These are phyloP conservation scores for Epinephelus cyanopodus DNA, from an alignment of 2,113 vertebrate species.

Conservation along the genomic window DNA sequence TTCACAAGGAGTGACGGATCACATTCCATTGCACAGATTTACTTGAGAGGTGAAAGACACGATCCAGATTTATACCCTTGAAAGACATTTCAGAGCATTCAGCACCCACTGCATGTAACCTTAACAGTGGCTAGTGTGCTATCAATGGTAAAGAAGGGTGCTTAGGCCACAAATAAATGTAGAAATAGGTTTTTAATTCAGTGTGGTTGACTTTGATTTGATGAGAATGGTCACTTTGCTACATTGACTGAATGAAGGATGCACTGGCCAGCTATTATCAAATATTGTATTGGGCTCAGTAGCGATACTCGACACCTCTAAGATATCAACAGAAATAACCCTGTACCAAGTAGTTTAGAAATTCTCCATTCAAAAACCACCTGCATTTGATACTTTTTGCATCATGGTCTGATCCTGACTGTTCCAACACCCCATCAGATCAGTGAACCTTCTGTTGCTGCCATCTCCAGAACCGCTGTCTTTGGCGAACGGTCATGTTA, in stretches of 20 bases:
- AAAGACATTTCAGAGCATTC: slow-evolving; percentile 40
- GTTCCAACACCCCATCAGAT: too few relatives aligned
- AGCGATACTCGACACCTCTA: too few relatives aligned
- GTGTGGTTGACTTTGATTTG: slow-evolving; percentile 38
- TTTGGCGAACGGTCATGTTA: too few relatives aligned
- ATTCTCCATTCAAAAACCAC: too few relatives aligned
- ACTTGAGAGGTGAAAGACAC: slow-evolving; percentile 34
- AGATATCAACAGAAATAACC: too few relatives aligned
- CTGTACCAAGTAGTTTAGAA: too few relatives aligned
- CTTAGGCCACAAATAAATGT: not conserved
- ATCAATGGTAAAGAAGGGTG: not conserved
- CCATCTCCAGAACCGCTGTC: too few relatives aligned
- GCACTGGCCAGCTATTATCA: not conserved
- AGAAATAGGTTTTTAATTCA: slow-evolving; percentile 7
- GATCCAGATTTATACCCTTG: slow-evolving; percentile 47
- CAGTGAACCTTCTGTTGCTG: too few relatives aligned
- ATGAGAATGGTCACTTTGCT: not conserved
- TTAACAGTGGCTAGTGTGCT: slow-evolving; percentile 10
- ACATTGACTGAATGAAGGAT: not conserved
- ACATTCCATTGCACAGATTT: slow-evolving; percentile 65
- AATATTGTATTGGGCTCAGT: too few relatives aligned
- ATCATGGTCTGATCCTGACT: too few relatives aligned
- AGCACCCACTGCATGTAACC: slow-evolving; percentile 1
- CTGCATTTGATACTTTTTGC: too few relatives aligned
- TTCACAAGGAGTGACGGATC: slow-evolving; percentile 46